A percentile compares a stretch with the other conserved stretches of the same genome.
Conservation (phyloP, 2,888 invertebrate species). For the Volucella bombylans region DNA sequence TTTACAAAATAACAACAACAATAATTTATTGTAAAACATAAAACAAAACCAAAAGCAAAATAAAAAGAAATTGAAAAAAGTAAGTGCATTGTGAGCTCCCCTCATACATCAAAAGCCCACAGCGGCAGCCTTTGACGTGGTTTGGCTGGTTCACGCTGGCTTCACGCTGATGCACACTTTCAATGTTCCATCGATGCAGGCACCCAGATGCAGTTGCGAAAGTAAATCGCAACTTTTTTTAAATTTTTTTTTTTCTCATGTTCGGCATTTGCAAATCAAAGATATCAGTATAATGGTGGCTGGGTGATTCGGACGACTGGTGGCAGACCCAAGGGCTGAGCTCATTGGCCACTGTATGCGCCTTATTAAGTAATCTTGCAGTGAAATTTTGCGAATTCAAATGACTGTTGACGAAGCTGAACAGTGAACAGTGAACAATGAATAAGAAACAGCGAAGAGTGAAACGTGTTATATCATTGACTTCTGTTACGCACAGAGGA, state of each 20-base stretch:
- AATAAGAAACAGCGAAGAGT: neutral
- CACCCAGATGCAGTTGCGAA: slow-evolving; percentile 70
- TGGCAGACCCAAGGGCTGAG: slow-evolving; percentile 40
- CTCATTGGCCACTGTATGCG: slow-evolving; percentile 47
- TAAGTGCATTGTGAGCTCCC: slow-evolving; percentile 44
- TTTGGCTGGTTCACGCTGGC: slow-evolving; percentile 70
- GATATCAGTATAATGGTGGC: slow-evolving; percentile 47
- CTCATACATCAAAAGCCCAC: slow-evolving; percentile 61
- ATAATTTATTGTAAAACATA: slow-evolving; percentile 55
- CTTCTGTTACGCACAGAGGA: slow-evolving; percentile 56
- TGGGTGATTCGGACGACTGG: slow-evolving; percentile 49
- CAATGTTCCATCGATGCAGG: slow-evolving; percentile 70
- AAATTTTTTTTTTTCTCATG: slow-evolving; percentile 13
- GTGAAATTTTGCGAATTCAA: slow-evolving; percentile 43
- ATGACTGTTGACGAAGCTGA: neutral
- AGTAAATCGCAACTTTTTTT: slow-evolving; percentile 57
- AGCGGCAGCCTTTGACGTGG: slow-evolving; percentile 72
- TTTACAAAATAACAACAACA: slow-evolving; percentile 55
- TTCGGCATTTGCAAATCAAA: slow-evolving; percentile 71
- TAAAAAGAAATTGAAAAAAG: neutral
- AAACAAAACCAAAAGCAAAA: slow-evolving; percentile 26
- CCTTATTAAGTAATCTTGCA: slow-evolving; percentile 58
- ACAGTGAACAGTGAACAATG: no score
- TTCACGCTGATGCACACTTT: slow-evolving; percentile 73
- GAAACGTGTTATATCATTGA: slow-evolving; percentile 60